Percentiles rank a stretch among this genome's conserved stretches.
Conservation (phyloP, 2,797 vertebrate species). For the Eidolon dupreanum region DNA sequence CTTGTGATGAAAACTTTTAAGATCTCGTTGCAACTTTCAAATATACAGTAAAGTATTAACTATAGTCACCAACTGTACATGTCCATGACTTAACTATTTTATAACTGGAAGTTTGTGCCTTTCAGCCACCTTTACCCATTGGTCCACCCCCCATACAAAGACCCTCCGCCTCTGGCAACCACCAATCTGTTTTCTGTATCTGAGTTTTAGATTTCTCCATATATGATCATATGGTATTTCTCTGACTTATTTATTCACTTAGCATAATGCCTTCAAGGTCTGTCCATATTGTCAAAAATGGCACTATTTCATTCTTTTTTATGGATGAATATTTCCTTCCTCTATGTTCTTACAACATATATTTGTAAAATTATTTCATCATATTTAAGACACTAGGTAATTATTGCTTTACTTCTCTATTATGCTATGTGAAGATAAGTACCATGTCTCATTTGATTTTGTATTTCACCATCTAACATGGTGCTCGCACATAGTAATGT, state of each 20-base stretch:
- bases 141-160: no score
- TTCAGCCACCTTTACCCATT: background rate
- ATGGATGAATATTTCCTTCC: background rate
- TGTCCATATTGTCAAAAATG: background rate
- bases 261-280: background rate
- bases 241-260: background rate
- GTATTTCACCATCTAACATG: background rate
- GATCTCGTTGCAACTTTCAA: background rate
- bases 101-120: background rate
- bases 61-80: background rate
- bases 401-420: background rate
- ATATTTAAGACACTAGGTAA: background rate
- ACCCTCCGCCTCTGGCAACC: background rate
- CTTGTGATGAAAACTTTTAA: background rate
- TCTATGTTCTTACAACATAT: background rate
- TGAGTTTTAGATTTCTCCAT: background rate
- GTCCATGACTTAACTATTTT: background rate
- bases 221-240: background rate
- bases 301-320: background rate
- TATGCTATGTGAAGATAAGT: background rate
- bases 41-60: background rate
- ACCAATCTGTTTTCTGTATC: background rate
- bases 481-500: background rate
- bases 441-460: background rate
- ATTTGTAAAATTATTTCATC: background rate